These are phyloP conservation scores for Macrobrachium rosenbergii DNA, from an alignment of 1,140 invertebrate genomes.

Conservation along the genomic window DNA sequence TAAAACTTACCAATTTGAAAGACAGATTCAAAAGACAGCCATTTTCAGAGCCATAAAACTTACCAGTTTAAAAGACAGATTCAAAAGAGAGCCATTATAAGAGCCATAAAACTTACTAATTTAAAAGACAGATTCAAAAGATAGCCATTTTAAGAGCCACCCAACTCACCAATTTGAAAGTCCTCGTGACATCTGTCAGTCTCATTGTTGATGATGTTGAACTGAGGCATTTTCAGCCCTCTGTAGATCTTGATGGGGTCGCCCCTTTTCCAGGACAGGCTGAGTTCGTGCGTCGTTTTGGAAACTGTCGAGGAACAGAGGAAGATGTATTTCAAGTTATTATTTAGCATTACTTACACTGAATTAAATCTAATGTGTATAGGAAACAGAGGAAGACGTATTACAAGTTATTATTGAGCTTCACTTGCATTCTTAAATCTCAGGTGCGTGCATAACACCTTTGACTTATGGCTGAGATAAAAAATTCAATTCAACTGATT, in stretches of 20 bases:
- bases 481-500: too few species aligned
- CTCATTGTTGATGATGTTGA: conserved; percentile 69
- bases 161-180: conserved; percentile 53
- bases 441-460: too few species aligned
- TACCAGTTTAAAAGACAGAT: too few species aligned
- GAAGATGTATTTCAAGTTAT: background rate
- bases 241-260: conserved; percentile 72
- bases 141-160: too few species aligned
- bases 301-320: conserved; percentile 70
- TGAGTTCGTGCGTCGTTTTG: conserved; percentile 73
- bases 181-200: conserved; percentile 70
- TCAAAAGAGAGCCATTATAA: too few species aligned
- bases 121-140: too few species aligned
- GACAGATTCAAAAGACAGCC: too few species aligned
- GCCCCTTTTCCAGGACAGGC: conserved; percentile 71
- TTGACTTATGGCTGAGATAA: too few species aligned
- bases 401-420: background rate
- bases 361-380: too few species aligned
- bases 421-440: background rate
- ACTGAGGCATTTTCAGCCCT: conserved; percentile 73
- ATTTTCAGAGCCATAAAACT: too few species aligned
- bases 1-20: too few species aligned
- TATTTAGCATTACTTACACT: background rate
- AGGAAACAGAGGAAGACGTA: background rate
- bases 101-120: too few species aligned